These are phyloP conservation scores for Peromyscus californicus DNA, from an alignment of 2,113 vertebrate genomes.

Conservation along the genomic window DNA sequence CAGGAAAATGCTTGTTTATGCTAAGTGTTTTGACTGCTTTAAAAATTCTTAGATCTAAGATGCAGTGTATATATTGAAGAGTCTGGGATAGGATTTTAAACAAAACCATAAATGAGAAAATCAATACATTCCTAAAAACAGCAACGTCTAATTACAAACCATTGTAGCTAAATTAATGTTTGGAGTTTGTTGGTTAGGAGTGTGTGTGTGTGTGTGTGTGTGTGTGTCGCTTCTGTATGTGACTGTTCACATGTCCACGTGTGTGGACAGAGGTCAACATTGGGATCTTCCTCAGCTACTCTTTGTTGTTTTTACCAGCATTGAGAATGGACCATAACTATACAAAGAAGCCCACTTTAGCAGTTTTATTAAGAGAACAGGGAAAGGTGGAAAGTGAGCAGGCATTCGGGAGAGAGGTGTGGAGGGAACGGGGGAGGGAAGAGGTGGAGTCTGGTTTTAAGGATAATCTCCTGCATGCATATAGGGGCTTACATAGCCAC, in stretches of 20 bases:
- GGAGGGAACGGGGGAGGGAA: no score
- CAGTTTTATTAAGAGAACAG: no score
- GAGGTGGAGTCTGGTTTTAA: no score
- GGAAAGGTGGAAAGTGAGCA: no score
- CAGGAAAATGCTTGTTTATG: background rate
- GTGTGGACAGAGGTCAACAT: background rate
- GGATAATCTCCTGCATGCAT: no score
- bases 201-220: background rate
- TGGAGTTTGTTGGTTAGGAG: background rate
- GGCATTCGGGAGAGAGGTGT: no score
- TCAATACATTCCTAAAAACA: background rate
- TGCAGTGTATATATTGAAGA: background rate
- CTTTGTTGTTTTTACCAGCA: no score
- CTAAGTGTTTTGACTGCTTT: conserved; percentile 35
- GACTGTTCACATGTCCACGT: background rate
- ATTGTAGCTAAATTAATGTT: conserved; percentile 11
- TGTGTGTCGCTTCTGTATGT: background rate
- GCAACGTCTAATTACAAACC: background rate
- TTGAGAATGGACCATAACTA: no score
- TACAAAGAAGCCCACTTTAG: no score
- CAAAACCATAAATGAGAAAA: background rate
- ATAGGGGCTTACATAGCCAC: no score
- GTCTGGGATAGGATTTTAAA: background rate
- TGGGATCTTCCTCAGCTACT: no score
- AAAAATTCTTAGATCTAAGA: conserved; percentile 22